These are phyloP conservation scores for Olivierus martensii DNA, from an alignment of 1,140 invertebrate genomes.

Conservation along the genomic window DNA sequence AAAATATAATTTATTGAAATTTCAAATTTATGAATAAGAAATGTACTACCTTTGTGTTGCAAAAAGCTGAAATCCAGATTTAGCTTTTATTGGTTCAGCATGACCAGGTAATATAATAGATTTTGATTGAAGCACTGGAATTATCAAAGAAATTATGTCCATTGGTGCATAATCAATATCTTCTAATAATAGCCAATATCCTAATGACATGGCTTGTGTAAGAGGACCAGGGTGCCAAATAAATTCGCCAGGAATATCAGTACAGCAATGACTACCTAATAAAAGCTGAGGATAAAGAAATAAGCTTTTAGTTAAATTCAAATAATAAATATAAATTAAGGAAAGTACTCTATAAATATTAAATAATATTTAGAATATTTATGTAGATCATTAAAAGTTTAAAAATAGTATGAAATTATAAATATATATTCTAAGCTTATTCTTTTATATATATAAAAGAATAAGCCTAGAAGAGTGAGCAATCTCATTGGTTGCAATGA, in stretches of 20 bases:
- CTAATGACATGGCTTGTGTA: slow-evolving; percentile 71
- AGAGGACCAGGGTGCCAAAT: slow-evolving; percentile 86
- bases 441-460: too few species aligned
- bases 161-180: slow-evolving; percentile 86
- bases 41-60: slow-evolving; percentile 57
- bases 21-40: neutral
- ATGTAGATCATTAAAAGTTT: too few species aligned
- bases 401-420: too few species aligned
- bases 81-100: slow-evolving; percentile 57
- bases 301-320: too few species aligned
- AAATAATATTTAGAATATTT: too few species aligned
- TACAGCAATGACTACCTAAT: slow-evolving; percentile 87
- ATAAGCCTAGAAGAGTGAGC: too few species aligned
- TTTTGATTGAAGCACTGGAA: slow-evolving; percentile 57
- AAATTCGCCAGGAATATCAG: slow-evolving; percentile 93
- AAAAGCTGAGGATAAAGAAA: slow-evolving; percentile 46
- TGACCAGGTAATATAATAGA: slow-evolving; percentile 57
- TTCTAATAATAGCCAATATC: slow-evolving; percentile 87
- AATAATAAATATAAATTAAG: too few species aligned
- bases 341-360: too few species aligned
- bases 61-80: slow-evolving; percentile 80
- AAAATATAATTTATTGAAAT: too few species aligned
- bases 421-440: neutral
- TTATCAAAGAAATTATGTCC: slow-evolving; percentile 79
- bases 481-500: too few species aligned